A percentile compares a stretch with the other conserved stretches of the same genome.
phyloP scores from a whole-genome alignment of 2,888 invertebrate genomes.

The Spilarctia lutea region DNA sequence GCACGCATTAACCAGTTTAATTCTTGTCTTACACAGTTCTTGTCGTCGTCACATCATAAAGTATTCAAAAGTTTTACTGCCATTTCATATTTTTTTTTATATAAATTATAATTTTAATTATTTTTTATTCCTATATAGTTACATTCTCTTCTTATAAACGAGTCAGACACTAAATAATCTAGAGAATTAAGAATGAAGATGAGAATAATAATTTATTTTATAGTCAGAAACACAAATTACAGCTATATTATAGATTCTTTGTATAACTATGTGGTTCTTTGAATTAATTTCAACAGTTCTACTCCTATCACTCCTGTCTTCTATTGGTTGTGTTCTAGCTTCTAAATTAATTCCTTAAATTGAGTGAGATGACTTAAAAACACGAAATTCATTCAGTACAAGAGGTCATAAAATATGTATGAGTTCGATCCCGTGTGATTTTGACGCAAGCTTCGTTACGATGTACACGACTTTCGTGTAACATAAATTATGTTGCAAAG shows the following conservation, averaged over 20 bases:
- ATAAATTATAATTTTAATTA: too few relatives aligned
- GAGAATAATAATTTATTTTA: background rate
- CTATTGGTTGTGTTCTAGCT: too few relatives aligned
- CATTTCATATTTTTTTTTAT: too few relatives aligned
- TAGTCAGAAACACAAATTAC: background rate
- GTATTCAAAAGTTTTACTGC: too few relatives aligned
- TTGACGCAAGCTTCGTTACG: conserved; percentile 52
- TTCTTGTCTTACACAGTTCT: too few relatives aligned
- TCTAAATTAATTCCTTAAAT: background rate
- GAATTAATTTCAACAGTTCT: background rate
- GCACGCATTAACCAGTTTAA: too few relatives aligned
- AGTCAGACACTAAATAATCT: background rate
- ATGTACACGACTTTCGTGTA: conserved; percentile 40
- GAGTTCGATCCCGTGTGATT: conserved; percentile 60
- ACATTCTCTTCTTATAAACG: background rate
- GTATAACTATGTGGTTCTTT: background rate
- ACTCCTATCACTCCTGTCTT: background rate
- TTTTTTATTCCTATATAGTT: too few relatives aligned
- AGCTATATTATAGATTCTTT: background rate
- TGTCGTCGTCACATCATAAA: too few relatives aligned
- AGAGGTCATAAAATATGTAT: conserved; percentile 14
- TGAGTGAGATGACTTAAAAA: background rate
- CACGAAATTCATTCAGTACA: conserved; percentile 38
- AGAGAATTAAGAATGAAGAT: background rate
- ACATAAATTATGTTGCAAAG: conserved; percentile 61